Conservation (phyloP, 2,797 vertebrate genomes). For the Loriculus beryllinus region DNA sequence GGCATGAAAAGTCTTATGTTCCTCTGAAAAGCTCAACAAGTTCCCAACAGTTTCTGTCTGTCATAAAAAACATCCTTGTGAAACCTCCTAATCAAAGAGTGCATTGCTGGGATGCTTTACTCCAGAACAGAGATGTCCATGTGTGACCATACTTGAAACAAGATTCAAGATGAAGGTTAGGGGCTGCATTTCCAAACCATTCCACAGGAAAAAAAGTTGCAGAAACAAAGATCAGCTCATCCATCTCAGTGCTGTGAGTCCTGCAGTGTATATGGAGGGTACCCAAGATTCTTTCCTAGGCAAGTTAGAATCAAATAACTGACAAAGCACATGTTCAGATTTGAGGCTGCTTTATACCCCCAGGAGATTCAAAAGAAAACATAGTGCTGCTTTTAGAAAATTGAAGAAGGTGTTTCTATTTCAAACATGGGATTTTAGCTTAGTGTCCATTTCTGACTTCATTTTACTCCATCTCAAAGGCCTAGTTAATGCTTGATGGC, state of each 20-base stretch:
- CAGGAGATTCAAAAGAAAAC: background rate
- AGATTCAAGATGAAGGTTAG: background rate
- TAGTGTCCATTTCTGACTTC: background rate
- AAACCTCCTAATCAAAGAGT: background rate
- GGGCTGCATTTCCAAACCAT: background rate
- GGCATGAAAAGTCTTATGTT: background rate
- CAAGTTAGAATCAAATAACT: background rate
- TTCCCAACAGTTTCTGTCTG: background rate
- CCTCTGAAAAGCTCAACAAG: fast-evolving
- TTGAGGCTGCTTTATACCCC: background rate
- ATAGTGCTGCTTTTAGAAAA: background rate
- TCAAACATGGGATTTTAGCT: background rate
- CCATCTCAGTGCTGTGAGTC: background rate
- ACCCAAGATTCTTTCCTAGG: background rate
- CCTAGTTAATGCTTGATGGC: background rate
- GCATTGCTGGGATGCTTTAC: background rate
- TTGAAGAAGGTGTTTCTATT: background rate
- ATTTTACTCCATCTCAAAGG: background rate
- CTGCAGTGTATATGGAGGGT: background rate
- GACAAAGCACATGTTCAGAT: background rate
- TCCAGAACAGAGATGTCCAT: background rate
- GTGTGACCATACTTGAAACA: background rate
- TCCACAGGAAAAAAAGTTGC: background rate
- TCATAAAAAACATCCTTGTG: background rate
- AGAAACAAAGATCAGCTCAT: background rate